Percentiles rank a stretch among this genome's conserved stretches.
Conservation (phyloP, 2,113 vertebrate genomes). For the Pampusana beccarii region DNA sequence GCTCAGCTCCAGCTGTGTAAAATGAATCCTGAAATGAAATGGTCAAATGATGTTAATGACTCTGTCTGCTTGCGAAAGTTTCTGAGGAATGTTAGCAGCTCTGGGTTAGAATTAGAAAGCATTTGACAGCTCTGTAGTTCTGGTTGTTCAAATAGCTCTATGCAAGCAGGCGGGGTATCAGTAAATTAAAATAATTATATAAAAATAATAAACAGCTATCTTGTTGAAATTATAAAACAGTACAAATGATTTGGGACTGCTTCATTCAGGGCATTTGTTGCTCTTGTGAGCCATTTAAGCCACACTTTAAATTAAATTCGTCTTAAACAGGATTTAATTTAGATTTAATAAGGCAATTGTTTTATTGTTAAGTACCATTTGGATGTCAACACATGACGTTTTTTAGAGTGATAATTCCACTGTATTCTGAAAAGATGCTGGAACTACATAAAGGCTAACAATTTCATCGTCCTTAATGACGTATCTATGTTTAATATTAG, state of each 20-base stretch:
- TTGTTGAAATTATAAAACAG: slow-evolving; percentile 31
- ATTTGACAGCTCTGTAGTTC: slow-evolving; percentile 16
- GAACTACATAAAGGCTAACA: not conserved
- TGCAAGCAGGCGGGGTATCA: not conserved
- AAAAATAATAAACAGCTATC: slow-evolving; percentile 26
- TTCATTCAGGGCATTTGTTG: slow-evolving; percentile 38
- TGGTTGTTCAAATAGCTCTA: not conserved
- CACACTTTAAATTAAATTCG: slow-evolving; percentile 53
- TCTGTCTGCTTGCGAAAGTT: slow-evolving; percentile 23
- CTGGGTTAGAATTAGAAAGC: not conserved
- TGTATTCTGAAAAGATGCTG: not conserved
- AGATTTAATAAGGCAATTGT: slow-evolving; percentile 65
- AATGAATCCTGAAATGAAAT: slow-evolving; percentile 55
- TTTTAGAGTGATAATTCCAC: slow-evolving; percentile 14
- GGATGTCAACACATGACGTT: slow-evolving; percentile 32
- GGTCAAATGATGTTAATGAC: slow-evolving; percentile 64
- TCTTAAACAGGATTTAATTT: slow-evolving; percentile 60
- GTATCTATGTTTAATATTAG: not conserved
- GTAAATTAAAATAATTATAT: slow-evolving; percentile 43
- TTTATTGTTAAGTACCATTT: slow-evolving; percentile 51
- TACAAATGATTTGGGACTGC: not conserved
- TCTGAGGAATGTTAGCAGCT: slow-evolving; percentile 50
- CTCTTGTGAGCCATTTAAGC: slow-evolving; percentile 38
- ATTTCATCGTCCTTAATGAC: not conserved
- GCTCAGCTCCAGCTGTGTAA: slow-evolving; percentile 53